phyloP scores from a whole-genome alignment of 1,140 invertebrate species.

The Pissodes strobi region DNA sequence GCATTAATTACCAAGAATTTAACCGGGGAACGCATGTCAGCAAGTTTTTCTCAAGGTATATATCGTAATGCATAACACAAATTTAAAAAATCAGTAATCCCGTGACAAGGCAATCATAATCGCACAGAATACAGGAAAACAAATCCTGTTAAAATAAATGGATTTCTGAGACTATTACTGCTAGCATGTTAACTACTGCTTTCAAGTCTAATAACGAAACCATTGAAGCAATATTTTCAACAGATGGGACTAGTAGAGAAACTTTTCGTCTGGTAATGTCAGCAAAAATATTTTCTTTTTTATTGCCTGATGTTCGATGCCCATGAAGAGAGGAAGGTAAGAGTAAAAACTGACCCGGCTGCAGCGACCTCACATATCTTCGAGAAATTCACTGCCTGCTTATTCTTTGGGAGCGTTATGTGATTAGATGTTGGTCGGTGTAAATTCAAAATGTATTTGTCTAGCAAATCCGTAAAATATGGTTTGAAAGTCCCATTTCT shows the following conservation, averaged over 20 bases:
- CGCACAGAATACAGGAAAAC: too few relatives aligned
- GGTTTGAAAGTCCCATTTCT: background rate
- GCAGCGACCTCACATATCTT: background rate
- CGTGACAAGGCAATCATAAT: constrained; percentile 8
- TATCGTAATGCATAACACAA: background rate
- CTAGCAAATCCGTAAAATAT: background rate
- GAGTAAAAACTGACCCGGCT: background rate
- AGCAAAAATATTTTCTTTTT: too few relatives aligned
- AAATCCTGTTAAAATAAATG: too few relatives aligned
- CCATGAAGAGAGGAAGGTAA: background rate
- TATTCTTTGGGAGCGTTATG: background rate
- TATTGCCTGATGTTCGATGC: background rate
- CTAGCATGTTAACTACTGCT: background rate
- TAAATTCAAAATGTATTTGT: background rate
- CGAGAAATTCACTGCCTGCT: background rate
- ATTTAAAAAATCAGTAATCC: constrained; percentile 20
- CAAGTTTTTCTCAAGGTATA: too few relatives aligned
- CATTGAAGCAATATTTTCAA: too few relatives aligned
- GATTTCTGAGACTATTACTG: background rate
- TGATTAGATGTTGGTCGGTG: background rate
- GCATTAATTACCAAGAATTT: background rate
- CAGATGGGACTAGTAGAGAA: background rate
- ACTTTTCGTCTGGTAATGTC: background rate
- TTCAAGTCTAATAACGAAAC: too few relatives aligned
- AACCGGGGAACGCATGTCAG: too few relatives aligned